Conservation (phyloP, 2,113 vertebrate species). For the Carollia perspicillata region DNA sequence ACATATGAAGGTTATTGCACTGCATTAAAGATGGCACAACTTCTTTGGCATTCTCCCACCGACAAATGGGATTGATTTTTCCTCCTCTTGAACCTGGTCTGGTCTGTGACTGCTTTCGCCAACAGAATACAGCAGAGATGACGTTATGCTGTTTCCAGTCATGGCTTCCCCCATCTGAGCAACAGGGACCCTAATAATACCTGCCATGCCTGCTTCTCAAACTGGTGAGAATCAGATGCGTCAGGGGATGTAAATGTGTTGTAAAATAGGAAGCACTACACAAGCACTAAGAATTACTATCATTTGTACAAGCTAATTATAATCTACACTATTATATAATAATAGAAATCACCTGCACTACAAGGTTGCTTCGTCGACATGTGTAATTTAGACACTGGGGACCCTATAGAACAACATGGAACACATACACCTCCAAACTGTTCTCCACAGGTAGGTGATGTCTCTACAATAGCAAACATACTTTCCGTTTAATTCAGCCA, state of each 20-base stretch:
- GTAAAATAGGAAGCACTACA: conserved; percentile 1
- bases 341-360: conserved; percentile 47
- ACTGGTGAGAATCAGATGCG: not conserved
- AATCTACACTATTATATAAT: conserved; percentile 25
- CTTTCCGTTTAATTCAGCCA: not conserved
- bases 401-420: not conserved
- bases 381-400: conserved; percentile 42
- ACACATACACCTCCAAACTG: conserved; percentile 27
- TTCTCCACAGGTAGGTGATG: not conserved
- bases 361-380: not conserved
- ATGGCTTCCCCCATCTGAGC: not conserved
- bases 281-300: not conserved
- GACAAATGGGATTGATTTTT: not conserved
- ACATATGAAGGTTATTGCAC: not conserved
- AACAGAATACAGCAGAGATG: not conserved
- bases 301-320: conserved; percentile 45
- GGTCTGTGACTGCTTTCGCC: not conserved
- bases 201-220: not conserved
- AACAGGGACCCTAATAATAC: not conserved
- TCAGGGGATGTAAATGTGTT: conserved; percentile 6
- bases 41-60: not conserved
- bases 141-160: not conserved
- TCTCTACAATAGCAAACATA: not conserved
- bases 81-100: not conserved
- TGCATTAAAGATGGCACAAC: not conserved